Evolutionary conservation across 2,888 invertebrate genomes (phyloP), one percentile per base, ranked within the genome.

Genomic region (Eristalis intricaria): DNA sequence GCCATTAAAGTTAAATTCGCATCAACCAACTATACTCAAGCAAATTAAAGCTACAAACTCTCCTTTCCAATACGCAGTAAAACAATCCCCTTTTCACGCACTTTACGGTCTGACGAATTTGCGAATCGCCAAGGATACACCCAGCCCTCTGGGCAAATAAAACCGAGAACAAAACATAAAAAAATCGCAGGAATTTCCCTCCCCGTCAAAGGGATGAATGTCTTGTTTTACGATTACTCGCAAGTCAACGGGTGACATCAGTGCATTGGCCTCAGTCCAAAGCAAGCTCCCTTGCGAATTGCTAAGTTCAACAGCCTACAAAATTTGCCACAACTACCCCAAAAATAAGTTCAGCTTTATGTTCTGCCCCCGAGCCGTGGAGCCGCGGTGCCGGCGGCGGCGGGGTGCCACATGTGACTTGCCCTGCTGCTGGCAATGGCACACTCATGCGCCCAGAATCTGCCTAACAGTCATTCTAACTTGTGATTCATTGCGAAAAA

Each of bases 371-470:
- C 43, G 0, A n/a, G n/a, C 4, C n/a, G 43, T 50, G 43, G 43
- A 50, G 43, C n/a, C 19, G 50, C 50, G 7, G 8, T 19, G n/a
- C 50, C 50, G 0, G 19, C 19, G 26, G 26, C 26, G 26, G 26
- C 26, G 7, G 15, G 50, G 50, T 19, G 19, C n/a, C 50, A 50
- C 50, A 50, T 50, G 50, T 63, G 29, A 43, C 73, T 50, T 32
- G 29, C 66, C 35, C 61, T 26, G 2, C 26, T 26, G 26, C 26
- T 83, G 82, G 77, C 82, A 68, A 29, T 22, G 61, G 43, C 22
- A 68, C 26, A 83, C 71, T 77, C 71, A 83, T 77, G 82, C 82
- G 82, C 82, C 61, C 56, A 71, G 50, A 63, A 77, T 71, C 77
- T 83, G 77, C 82, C 76, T 77, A 77, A 23, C 56, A 65, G 56